phyloP scores from a whole-genome alignment of 1,140 invertebrate species.

The Oncopodura yosiiana region DNA sequence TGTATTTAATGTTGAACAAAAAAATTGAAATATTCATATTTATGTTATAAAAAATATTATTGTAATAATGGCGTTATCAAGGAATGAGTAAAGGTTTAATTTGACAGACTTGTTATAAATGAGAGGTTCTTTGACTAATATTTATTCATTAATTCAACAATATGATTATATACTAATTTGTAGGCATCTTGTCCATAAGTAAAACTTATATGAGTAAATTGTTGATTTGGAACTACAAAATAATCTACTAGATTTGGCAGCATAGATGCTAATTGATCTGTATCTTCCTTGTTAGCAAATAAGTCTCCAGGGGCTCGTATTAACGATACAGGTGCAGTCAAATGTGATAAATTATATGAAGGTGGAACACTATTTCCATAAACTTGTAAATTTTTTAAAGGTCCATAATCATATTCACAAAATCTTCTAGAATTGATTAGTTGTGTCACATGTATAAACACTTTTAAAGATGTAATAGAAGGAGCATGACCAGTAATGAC shows the following conservation, averaged over 20 bases:
- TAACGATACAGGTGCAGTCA: constrained; percentile 51
- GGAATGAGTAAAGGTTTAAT: too few species aligned
- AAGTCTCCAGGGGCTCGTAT: constrained; percentile 53
- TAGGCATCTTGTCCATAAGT: constrained; percentile 54
- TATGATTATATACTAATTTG: constrained; percentile 48
- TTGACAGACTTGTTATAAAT: too few species aligned
- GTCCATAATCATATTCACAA: constrained; percentile 41
- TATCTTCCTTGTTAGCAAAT: constrained; percentile 38
- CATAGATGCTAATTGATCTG: constrained; percentile 40
- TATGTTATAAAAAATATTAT: too few species aligned
- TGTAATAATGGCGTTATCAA: too few species aligned
- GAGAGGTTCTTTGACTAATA: too few species aligned
- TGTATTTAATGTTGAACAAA: too few species aligned
- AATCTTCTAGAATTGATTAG: constrained; percentile 35
- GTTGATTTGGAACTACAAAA: constrained; percentile 47
- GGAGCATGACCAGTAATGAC: neutral
- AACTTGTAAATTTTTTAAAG: constrained; percentile 37
- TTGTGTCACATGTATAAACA: constrained; percentile 1
- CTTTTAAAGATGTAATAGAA: neutral
- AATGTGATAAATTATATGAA: constrained; percentile 48
- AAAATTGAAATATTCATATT: too few species aligned
- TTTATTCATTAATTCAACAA: too few species aligned
- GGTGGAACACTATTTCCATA: constrained; percentile 48
- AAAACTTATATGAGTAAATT: constrained; percentile 63
- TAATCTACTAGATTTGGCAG: constrained; percentile 44